Conservation (phyloP, 2,797 vertebrate species). For the Dendrocincla fuliginosa region DNA sequence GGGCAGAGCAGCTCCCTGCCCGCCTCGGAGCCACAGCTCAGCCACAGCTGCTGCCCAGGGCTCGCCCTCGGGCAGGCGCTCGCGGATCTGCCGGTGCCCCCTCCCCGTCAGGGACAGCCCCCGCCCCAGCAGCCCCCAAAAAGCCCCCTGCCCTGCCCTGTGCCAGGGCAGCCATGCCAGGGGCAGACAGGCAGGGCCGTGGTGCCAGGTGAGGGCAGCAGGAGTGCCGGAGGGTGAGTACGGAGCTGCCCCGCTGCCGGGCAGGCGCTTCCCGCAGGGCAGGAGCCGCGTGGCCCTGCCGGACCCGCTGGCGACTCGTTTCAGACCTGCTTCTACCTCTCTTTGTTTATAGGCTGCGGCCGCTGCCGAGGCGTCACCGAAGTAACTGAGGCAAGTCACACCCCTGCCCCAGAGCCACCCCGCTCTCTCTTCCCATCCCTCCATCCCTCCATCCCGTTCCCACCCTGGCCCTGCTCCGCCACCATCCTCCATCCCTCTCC, state of each 20-base stretch:
- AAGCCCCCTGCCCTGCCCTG: background rate
- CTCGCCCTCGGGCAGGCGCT: background rate
- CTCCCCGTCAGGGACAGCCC: constrained; percentile 25
- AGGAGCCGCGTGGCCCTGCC: constrained; percentile 50
- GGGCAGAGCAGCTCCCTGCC: background rate
- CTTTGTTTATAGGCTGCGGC: constrained; percentile 82
- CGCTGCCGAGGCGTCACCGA: constrained; percentile 77
- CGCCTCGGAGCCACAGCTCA: background rate
- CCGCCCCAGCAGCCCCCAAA: constrained; percentile 13
- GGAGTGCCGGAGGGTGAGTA: constrained; percentile 31
- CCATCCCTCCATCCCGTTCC: background rate
- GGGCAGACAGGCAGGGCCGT: constrained; percentile 26
- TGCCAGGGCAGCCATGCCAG: background rate
- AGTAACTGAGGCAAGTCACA: constrained; percentile 82
- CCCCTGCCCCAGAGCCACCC: constrained; percentile 64
- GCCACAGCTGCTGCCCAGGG: background rate
- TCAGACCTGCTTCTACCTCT: constrained; percentile 82
- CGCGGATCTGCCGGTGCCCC: background rate
- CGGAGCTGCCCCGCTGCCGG: constrained; percentile 7
- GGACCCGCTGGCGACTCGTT: constrained; percentile 36
- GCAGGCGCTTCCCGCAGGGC: constrained; percentile 18
- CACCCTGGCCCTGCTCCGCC: background rate
- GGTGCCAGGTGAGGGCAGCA: constrained; percentile 34
- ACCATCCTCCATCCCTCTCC: background rate
- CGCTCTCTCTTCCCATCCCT: constrained; percentile 34